Evolutionary conservation across 1,140 invertebrate species (phyloP).

Genomic region (Hylaeus volcanicus): DNA sequence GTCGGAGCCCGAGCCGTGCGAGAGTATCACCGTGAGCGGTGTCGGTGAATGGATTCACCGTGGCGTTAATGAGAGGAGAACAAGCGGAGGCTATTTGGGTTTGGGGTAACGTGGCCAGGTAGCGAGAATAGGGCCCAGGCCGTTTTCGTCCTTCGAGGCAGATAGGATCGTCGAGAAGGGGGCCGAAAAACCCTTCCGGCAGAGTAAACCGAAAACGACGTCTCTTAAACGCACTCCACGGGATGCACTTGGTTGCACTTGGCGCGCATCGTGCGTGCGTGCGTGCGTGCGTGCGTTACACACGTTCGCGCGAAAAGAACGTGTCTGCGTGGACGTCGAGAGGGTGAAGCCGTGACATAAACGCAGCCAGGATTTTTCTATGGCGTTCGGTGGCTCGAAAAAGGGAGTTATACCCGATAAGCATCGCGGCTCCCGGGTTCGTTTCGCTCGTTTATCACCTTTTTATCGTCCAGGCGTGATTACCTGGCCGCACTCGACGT

Average conservation of each 20-base stretch:
- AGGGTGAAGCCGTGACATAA: slow-evolving; percentile 45
- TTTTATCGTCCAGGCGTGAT: slow-evolving; percentile 66
- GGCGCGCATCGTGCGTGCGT: not conserved
- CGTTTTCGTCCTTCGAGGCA: slow-evolving; percentile 36
- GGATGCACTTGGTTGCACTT: slow-evolving; percentile 50
- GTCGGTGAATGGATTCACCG: slow-evolving; percentile 54
- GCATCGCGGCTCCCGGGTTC: slow-evolving; percentile 53
- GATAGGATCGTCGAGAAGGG: slow-evolving; percentile 44
- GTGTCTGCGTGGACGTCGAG: slow-evolving; percentile 9
- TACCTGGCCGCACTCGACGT: slow-evolving; percentile 63
- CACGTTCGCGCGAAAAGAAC: no score
- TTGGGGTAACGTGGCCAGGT: slow-evolving; percentile 50
- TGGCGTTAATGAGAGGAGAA: slow-evolving; percentile 64
- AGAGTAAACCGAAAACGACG: slow-evolving; percentile 46
- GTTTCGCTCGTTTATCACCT: slow-evolving; percentile 64
- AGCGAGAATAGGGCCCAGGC: slow-evolving; percentile 30
- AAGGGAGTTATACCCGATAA: slow-evolving; percentile 58
- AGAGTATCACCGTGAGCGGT: slow-evolving; percentile 12
- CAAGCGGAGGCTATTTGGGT: slow-evolving; percentile 46
- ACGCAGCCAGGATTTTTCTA: slow-evolving; percentile 56
- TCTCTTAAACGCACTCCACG: slow-evolving; percentile 45
- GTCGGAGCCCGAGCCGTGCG: slow-evolving; percentile 3
- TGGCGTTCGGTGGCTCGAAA: slow-evolving; percentile 48
- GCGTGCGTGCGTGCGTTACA: not conserved
- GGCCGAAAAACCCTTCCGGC: slow-evolving; percentile 37